Evolutionary conservation across 1,140 invertebrate genomes (phyloP).

Genomic region (Cryptotermes secundus): DNA sequence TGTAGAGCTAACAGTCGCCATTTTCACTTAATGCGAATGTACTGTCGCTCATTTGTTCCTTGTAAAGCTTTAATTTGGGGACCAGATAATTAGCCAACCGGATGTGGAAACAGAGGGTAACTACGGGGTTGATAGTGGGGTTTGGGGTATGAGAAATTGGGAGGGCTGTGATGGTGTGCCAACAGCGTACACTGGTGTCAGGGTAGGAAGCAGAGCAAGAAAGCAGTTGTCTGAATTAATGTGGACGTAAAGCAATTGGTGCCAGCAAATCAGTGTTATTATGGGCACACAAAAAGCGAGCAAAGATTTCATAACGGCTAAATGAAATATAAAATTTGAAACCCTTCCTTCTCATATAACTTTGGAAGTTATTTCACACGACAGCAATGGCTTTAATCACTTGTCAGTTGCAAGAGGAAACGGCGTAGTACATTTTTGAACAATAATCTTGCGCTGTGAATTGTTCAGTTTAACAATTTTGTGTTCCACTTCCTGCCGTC

Average conservation of each 20-base stretch:
- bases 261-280: neutral
- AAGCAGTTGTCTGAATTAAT: neutral
- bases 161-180: neutral
- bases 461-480: too few species aligned
- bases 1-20: neutral
- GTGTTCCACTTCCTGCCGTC: too few species aligned
- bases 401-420: too few species aligned
- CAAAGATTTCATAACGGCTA: too few species aligned
- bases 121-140: too few species aligned
- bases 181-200: neutral
- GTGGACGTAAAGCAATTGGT: neutral
- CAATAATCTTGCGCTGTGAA: too few species aligned
- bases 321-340: too few species aligned
- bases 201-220: neutral
- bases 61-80: constrained; percentile 13
- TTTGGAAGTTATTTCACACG: too few species aligned
- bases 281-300: neutral
- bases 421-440: too few species aligned
- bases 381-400: too few species aligned
- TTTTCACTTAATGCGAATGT: neutral
- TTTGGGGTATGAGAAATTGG: neutral
- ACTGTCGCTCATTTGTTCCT: neutral
- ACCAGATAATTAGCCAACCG: neutral
- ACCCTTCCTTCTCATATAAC: too few species aligned
- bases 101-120: neutral